Evolutionary conservation across 2,888 invertebrate species (phyloP).

Genomic region (Hofmannophila pseudospretella): DNA sequence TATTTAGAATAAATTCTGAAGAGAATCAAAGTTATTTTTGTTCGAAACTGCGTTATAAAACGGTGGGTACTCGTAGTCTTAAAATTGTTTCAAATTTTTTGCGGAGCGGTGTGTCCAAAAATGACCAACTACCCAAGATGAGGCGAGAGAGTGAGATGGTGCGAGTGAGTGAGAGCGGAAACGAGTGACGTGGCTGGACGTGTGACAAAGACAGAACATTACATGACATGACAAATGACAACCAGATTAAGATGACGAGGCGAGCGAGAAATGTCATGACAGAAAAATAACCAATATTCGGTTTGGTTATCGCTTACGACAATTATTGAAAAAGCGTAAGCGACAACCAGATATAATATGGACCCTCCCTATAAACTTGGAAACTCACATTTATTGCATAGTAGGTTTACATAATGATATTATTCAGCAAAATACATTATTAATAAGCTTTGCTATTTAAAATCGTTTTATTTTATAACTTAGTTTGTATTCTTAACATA

Average conservation of each 20-base stretch:
- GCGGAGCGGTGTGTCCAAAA: constrained; percentile 32
- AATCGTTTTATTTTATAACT: too few species aligned
- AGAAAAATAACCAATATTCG: not conserved
- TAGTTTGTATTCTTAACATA: not conserved
- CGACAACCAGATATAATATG: not conserved
- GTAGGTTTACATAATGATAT: too few species aligned
- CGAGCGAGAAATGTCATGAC: not conserved
- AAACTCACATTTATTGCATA: too few species aligned
- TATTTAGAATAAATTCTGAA: too few species aligned
- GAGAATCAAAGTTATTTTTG: too few species aligned
- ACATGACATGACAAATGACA: constrained; percentile 40
- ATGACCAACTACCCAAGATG: constrained; percentile 51
- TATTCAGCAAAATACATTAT: too few species aligned
- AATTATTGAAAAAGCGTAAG: not conserved
- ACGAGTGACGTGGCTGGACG: constrained; percentile 67
- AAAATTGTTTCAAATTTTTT: too few species aligned
- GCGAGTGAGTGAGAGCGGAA: constrained; percentile 74
- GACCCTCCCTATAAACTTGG: too few species aligned
- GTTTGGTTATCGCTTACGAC: not conserved
- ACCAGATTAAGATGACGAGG: constrained; percentile 8
- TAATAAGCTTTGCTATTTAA: too few species aligned
- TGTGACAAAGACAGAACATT: constrained; percentile 51
- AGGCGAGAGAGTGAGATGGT: constrained; percentile 72
- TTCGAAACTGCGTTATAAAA: too few species aligned
- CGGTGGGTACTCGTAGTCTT: too few species aligned